Conservation (phyloP, 2,888 invertebrate genomes). For the Microchrysa polita region DNA sequence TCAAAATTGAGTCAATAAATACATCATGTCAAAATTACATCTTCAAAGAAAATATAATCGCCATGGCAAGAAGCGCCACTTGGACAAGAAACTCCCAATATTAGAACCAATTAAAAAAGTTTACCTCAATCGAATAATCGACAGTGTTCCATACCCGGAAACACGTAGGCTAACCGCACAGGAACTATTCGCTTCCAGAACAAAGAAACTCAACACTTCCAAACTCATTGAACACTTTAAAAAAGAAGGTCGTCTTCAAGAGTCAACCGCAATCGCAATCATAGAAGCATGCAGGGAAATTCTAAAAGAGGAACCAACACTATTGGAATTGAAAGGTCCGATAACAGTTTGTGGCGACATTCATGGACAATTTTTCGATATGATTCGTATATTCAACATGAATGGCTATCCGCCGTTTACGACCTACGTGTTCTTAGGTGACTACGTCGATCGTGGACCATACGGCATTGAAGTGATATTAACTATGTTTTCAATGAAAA, state of each 20-base stretch:
- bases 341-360: slow-evolving; percentile 99
- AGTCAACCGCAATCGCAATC: slow-evolving; percentile 92
- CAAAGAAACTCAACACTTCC: slow-evolving; percentile 84
- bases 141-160: slow-evolving; percentile 71
- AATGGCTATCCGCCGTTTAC: slow-evolving; percentile 95
- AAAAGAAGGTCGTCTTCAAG: slow-evolving; percentile 95
- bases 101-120: neutral
- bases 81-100: neutral
- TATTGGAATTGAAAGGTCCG: slow-evolving; percentile 98
- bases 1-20: neutral
- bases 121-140: slow-evolving; percentile 14
- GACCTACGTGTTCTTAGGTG: slow-evolving; percentile 98
- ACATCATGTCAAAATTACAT: slow-evolving; percentile 2
- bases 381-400: slow-evolving; percentile 98
- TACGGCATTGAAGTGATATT: slow-evolving; percentile 81
- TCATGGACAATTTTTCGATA: slow-evolving; percentile 98
- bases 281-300: slow-evolving; percentile 89
- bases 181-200: slow-evolving; percentile 36
- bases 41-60: neutral
- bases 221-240: slow-evolving; percentile 97
- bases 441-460: slow-evolving; percentile 98
- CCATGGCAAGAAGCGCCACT: neutral
- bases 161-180: slow-evolving; percentile 88
- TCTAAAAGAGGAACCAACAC: slow-evolving; percentile 82
- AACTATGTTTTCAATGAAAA: slow-evolving; percentile 97